A percentile compares a stretch with the other conserved stretches of the same genome.
Conservation (phyloP, 2,888 invertebrate species). For the Hemithea aestivaria region DNA sequence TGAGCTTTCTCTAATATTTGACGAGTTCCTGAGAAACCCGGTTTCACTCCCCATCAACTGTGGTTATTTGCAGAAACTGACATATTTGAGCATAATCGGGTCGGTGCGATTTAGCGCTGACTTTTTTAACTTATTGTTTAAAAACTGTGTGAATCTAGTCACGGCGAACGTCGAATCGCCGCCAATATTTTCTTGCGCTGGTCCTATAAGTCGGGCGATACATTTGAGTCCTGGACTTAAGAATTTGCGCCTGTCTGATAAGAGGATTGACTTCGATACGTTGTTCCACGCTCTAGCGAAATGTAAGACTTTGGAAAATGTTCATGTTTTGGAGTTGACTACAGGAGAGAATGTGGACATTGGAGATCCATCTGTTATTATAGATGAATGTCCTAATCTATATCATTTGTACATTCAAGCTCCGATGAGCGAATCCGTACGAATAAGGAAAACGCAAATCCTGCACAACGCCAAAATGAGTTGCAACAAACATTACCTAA, state of each 20-base stretch:
- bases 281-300: constrained; percentile 48
- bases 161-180: constrained; percentile 50
- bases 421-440: constrained; percentile 30
- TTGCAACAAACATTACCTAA: constrained; percentile 36
- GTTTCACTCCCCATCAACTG: constrained; percentile 37
- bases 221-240: constrained; percentile 45
- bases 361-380: constrained; percentile 39
- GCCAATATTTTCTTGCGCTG: constrained; percentile 33
- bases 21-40: constrained; percentile 30
- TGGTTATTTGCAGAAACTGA: constrained; percentile 54
- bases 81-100: constrained; percentile 54
- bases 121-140: constrained; percentile 58
- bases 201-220: constrained; percentile 40
- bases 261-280: constrained; percentile 43
- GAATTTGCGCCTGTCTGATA: constrained; percentile 53
- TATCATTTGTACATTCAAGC: constrained; percentile 48
- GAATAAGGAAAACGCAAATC: constrained; percentile 31
- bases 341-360: constrained; percentile 31
- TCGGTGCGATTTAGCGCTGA: constrained; percentile 39
- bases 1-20: constrained; percentile 43
- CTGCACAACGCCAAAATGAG: constrained; percentile 43
- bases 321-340: constrained; percentile 45
- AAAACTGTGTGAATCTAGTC: constrained; percentile 43
- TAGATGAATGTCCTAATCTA: constrained; percentile 50
- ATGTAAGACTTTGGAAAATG: constrained; percentile 55